Evolutionary conservation across 2,888 invertebrate species (phyloP), one percentile per base, ranked within the genome.

Genomic region (Lysandra coridon): DNA sequence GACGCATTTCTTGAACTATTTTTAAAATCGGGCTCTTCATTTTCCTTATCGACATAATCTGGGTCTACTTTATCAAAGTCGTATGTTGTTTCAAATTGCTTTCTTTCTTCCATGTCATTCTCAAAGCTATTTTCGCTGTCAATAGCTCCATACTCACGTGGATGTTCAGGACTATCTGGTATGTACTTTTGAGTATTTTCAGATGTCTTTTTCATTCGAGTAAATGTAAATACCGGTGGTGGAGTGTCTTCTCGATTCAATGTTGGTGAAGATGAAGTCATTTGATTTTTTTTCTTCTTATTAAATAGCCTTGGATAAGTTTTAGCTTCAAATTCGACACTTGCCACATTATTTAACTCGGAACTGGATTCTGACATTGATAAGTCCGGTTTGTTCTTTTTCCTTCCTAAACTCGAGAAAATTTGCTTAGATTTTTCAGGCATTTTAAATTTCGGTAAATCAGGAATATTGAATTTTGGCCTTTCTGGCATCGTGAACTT

Each of bases 281-380:
- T 82, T 75, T 91, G 89, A 2, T 88, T 81, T 83, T 93, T 93
- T 85, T 95, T 95, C 84, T 94, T 94, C 84, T 90, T 91, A 80
- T 88, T 89, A 84, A 96, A 96, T 83, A 98, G 95, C 84, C 97
- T 95, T 0, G 98, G 98, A 87, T 97, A 97, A 0, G 98, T 98
- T 84, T 96, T 96, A 82, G 97, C 96, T 89, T 97, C 97, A 86
- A 96, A 96, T 78, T 96, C 96, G 86, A 97, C 97, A 73, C 95
- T 95, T 79, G 95, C 93, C 62, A 93, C 92, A 80, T 95, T 93
- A 83, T 89, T 88, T 85, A 88, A 87, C 85, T 88, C 94, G 78
- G 84, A 86, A 80, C 87, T 89, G 23, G 90, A 93, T 87, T 87
- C 94, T 83, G 83, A 93, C 85, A 83, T 89, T 82, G 94, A 92